These are phyloP conservation scores for Balanococcus diminutus DNA, from an alignment of 2,888 invertebrate species.

Conservation along the genomic window DNA sequence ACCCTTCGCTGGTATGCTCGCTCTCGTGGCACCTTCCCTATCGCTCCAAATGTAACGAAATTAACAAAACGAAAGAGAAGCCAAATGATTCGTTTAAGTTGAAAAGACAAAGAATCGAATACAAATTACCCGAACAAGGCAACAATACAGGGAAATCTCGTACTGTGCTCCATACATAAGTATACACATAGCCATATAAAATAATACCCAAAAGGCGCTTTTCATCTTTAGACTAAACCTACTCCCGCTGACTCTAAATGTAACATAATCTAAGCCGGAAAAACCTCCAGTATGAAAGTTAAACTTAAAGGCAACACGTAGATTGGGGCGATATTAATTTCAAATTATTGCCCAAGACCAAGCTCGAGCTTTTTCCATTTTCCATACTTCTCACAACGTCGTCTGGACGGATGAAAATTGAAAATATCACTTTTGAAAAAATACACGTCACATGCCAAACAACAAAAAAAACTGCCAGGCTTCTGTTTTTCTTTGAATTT, in stretches of 20 bases:
- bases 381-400: background rate
- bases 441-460: background rate
- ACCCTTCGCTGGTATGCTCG: background rate
- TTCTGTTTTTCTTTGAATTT: background rate
- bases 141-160: background rate
- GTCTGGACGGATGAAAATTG: background rate
- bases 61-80: conserved; percentile 3
- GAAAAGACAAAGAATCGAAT: conserved; percentile 27
- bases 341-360: background rate
- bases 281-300: background rate
- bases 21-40: background rate
- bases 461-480: background rate
- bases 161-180: background rate
- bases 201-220: background rate
- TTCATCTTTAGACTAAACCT: background rate
- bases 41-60: background rate
- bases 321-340: background rate
- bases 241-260: background rate
- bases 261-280: too few species aligned
- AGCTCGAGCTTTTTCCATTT: background rate
- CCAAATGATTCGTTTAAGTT: conserved; percentile 23
- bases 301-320: background rate
- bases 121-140: background rate
- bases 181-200: background rate
- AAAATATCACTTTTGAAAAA: background rate